These are phyloP conservation scores for Nasonia longicornis DNA, from an alignment of 1,140 invertebrate species.

Conservation along the genomic window DNA sequence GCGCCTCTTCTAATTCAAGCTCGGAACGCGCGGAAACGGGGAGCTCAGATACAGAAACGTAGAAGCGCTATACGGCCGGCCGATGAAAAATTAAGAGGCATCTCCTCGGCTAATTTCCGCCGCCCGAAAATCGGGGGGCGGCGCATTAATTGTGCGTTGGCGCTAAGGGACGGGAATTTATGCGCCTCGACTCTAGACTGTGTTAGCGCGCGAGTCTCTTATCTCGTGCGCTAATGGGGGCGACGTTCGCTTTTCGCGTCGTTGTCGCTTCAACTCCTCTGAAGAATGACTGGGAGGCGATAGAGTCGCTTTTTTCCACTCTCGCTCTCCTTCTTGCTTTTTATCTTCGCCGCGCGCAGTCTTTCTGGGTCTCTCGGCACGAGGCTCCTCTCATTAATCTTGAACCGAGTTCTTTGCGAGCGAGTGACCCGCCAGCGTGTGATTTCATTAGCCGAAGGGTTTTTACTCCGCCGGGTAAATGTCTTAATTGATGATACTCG, in stretches of 20 bases:
- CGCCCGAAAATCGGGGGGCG: background rate
- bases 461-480: constrained; percentile 38
- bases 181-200: background rate
- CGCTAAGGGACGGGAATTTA: constrained; percentile 19
- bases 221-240: background rate
- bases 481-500: constrained; percentile 45
- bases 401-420: constrained; percentile 25
- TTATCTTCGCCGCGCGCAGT: background rate
- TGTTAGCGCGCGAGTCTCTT: background rate
- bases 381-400: constrained; percentile 44
- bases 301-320: constrained; percentile 18
- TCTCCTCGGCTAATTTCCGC: constrained; percentile 46
- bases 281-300: constrained; percentile 41
- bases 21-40: background rate
- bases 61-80: constrained; percentile 24
- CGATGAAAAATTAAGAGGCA: constrained; percentile 65
- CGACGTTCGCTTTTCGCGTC: background rate
- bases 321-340: background rate
- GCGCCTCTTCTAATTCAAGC: constrained; percentile 64
- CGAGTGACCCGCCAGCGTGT: constrained; percentile 7
- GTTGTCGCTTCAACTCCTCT: constrained; percentile 21
- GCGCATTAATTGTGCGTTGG: constrained; percentile 36
- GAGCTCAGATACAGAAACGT: background rate
- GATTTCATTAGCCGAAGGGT: constrained; percentile 45
- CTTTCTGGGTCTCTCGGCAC: background rate